Evolutionary conservation across 2,888 invertebrate species (phyloP).

Genomic region (Nemotelus nigrinus): DNA sequence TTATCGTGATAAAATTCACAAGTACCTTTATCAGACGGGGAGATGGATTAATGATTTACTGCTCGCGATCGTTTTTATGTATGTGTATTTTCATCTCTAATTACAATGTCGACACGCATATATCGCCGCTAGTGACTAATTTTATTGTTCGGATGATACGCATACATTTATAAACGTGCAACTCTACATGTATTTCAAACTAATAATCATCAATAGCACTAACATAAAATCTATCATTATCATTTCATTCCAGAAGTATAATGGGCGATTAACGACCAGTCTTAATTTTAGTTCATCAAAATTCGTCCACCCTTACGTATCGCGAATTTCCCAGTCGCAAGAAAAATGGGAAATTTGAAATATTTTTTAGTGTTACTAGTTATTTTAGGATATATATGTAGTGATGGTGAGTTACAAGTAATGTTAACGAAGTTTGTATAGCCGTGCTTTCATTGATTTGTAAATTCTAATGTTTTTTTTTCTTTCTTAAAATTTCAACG

Average conservation of each 20-base stretch:
- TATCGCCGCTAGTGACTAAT: too few species aligned
- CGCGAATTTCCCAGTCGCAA: constrained; percentile 8
- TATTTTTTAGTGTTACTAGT: constrained; percentile 15
- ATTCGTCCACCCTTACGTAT: constrained; percentile 7
- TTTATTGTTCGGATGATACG: too few species aligned
- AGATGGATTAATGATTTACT: constrained; percentile 35
- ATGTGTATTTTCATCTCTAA: background rate
- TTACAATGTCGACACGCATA: too few species aligned
- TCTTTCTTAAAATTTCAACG: background rate
- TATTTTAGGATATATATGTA: constrained; percentile 33
- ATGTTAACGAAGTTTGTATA: background rate
- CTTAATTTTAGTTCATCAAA: constrained; percentile 16
- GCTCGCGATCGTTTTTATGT: constrained; percentile 9
- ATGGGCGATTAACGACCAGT: background rate
- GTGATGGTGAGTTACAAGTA: constrained; percentile 25
- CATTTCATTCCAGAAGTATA: constrained; percentile 8
- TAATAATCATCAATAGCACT: background rate
- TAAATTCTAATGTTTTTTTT: background rate
- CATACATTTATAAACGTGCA: too few species aligned
- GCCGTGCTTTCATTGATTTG: background rate
- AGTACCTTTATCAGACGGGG: background rate
- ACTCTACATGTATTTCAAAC: too few species aligned
- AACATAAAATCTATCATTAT: constrained; percentile 16
- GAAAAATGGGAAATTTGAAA: constrained; percentile 33
- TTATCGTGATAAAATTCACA: constrained; percentile 7